A percentile compares a stretch with the other conserved stretches of the same genome.
Evolutionary conservation across 2,888 invertebrate genomes (phyloP).

Genomic region (Drosophila macrospina): DNA sequence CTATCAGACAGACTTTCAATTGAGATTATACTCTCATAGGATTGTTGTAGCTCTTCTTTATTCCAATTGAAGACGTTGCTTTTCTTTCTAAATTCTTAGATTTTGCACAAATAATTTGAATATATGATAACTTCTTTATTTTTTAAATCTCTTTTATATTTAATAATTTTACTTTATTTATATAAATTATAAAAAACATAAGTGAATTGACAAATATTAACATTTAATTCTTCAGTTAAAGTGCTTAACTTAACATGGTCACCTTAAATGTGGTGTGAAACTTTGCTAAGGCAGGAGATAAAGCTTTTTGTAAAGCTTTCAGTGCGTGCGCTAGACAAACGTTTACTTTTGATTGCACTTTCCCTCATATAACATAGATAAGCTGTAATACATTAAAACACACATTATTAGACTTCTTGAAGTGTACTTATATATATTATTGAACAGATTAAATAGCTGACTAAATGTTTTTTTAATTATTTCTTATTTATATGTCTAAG

Average conservation of each 20-base stretch:
- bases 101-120: not conserved
- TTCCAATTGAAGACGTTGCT: not conserved
- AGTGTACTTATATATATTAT: too few relatives aligned
- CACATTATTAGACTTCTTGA: too few relatives aligned
- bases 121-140: not conserved
- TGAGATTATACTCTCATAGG: not conserved
- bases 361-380: too few relatives aligned
- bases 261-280: constrained; percentile 38
- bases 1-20: constrained; percentile 4
- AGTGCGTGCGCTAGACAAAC: not conserved
- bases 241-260: constrained; percentile 24
- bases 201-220: not conserved
- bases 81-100: too few relatives aligned
- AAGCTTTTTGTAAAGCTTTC: constrained; percentile 13
- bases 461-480: too few relatives aligned
- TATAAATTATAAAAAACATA: not conserved
- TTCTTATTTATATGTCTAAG: too few relatives aligned
- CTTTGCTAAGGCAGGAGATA: constrained; percentile 18
- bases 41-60: not conserved
- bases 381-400: too few relatives aligned
- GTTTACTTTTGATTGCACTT: too few relatives aligned
- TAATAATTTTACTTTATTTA: not conserved
- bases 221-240: not conserved
- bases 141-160: too few relatives aligned
- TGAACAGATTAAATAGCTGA: too few relatives aligned